Evolutionary conservation across 1,140 invertebrate species (phyloP), one percentile per base, ranked within the genome.

Genomic region (Caenorhabditis remanei): DNA sequence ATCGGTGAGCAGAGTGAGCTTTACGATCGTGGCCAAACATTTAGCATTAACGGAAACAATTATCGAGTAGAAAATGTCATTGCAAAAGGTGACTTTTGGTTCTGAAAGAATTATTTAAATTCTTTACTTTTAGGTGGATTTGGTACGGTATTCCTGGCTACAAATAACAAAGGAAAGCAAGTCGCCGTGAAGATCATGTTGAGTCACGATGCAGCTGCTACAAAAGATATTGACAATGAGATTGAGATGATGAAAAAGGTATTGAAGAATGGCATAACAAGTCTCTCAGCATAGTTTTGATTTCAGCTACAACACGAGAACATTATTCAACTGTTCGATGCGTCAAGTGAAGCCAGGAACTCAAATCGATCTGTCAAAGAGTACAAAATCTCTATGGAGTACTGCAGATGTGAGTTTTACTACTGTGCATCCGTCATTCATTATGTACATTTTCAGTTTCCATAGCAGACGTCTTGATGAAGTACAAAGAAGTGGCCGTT

Each of bases 11-110:
- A 79, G 46, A 79, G 21, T 50, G 71, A 79, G n/a, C 71, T 79
- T 46, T 79, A 79, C n/a, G 71, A 79, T 79, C 71, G 71, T 50
- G 71, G 71, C 40, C 71, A 79, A 53, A 79, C 71, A 79, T 79
- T 79, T n/a, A 79, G 71, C n/a, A 79, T 79, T 4, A 79, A 79
- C 46, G 46, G 46, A 16, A 79, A 79, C 21, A 79, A 53, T 79
- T 79, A 79, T 50, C 19, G 71, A 79, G 71, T 79, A 14, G 71
- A 79, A 50, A 79, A 79, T 48, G 71, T 79, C 7, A 79, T 79
- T 50, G 71, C 71, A 7, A 79, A 79, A 79, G 71, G 71, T 79
- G 19, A 50, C 9, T 46, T 8, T 19, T 5, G 14, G 19, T 16
- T 14, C 9, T 19, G 3, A 6, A 50, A 4, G 19, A 79, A 79